These are phyloP conservation scores for Prochilodus magdalenae DNA, from an alignment of 2,113 vertebrate genomes.

Conservation along the genomic window DNA sequence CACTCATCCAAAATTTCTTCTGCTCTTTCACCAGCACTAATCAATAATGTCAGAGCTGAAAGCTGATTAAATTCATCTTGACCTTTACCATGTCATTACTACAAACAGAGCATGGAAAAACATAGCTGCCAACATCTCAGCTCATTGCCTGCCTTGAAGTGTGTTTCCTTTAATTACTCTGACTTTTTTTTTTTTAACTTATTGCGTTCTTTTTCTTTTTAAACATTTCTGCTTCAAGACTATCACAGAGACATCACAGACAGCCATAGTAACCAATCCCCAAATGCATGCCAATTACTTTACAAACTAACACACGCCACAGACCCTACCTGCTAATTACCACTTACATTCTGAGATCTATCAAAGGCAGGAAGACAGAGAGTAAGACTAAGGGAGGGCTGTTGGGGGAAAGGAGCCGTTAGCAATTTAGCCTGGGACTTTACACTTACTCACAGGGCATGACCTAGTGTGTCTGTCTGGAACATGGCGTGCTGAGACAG, in stretches of 20 bases:
- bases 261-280: background rate
- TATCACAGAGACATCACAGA: background rate
- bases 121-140: background rate
- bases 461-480: slow-evolving; percentile 47
- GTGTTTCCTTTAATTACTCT: slow-evolving; percentile 1
- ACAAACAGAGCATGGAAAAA: slow-evolving; percentile 1
- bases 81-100: slow-evolving; percentile 20
- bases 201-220: no score
- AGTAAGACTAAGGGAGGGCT: slow-evolving; percentile 28
- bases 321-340: slow-evolving; percentile 36
- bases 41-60: slow-evolving; percentile 27
- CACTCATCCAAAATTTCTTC: background rate
- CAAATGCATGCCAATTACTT: background rate
- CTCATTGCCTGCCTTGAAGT: background rate
- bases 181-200: background rate
- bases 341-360: slow-evolving; percentile 19
- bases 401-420: slow-evolving; percentile 37
- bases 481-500: slow-evolving; percentile 19
- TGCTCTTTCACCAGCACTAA: slow-evolving; percentile 1
- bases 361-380: slow-evolving; percentile 23
- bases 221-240: background rate
- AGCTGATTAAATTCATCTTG: background rate
- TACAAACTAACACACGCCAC: background rate
- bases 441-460: slow-evolving; percentile 38
- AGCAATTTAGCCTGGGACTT: slow-evolving; percentile 48